Percentiles rank a stretch among this genome's conserved stretches.
These are phyloP conservation scores for Saccostrea glomerata DNA, from an alignment of 1,140 invertebrate genomes.

Conservation along the genomic window DNA sequence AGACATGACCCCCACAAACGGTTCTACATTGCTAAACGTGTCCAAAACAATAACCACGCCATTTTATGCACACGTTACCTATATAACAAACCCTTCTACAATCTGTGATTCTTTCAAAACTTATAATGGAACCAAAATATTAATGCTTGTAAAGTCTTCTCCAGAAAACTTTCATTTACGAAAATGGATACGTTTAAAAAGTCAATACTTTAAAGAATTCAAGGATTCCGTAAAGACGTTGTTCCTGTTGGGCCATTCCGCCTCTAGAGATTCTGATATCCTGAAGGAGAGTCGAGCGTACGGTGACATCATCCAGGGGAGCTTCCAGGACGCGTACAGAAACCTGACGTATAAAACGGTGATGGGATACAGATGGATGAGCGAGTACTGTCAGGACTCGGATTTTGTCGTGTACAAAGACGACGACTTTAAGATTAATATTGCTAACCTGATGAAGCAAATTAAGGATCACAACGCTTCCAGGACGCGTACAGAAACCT, in stretches of 20 bases:
- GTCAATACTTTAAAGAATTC: not conserved
- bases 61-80: not conserved
- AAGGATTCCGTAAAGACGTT: not conserved
- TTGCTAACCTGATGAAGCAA: not conserved
- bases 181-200: not conserved
- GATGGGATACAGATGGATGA: constrained; percentile 50
- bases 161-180: not conserved
- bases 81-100: not conserved
- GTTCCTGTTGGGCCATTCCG: not conserved
- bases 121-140: not conserved
- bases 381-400: not conserved
- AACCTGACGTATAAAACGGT: constrained; percentile 51
- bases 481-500: constrained; percentile 49
- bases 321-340: constrained; percentile 49
- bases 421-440: constrained; percentile 44
- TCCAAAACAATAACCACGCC: not conserved
- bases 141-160: not conserved
- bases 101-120: constrained; percentile 15
- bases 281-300: not conserved
- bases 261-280: not conserved
- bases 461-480: too few relatives aligned
- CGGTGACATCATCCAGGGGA: constrained; percentile 47
- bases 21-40: not conserved
- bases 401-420: constrained; percentile 44
- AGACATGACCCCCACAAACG: not conserved